A percentile compares a stretch with the other conserved stretches of the same genome.
phyloP scores from a whole-genome alignment of 2,113 vertebrate species.

The Mastomys coucha region DNA sequence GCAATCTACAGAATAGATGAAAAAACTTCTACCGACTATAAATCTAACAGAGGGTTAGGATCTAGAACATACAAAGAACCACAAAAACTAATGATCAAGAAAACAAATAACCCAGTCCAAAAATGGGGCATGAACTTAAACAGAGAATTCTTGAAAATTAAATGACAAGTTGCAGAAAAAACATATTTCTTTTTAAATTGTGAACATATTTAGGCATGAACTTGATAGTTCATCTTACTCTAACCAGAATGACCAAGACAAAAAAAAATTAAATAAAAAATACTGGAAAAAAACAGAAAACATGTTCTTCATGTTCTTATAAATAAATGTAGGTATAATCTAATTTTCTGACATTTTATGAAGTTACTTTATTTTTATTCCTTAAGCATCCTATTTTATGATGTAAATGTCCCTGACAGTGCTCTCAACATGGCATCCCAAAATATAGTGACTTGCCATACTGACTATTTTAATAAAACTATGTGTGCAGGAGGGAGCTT shows the following conservation, averaged over 20 bases:
- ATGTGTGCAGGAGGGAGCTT: not conserved
- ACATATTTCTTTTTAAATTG: not conserved
- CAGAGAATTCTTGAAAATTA: not conserved
- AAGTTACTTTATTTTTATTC: constrained; percentile 20
- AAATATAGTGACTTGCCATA: not conserved
- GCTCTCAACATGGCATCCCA: not conserved
- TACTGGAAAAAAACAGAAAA: not conserved
- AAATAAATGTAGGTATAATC: not conserved
- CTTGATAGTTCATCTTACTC: not conserved
- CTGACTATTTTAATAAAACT: not conserved
- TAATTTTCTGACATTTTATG: constrained; percentile 26
- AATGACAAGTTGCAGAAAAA: not conserved
- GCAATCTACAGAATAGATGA: not conserved
- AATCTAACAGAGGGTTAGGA: not conserved
- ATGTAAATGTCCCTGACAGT: not conserved
- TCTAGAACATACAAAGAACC: not conserved
- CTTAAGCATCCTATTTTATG: not conserved
- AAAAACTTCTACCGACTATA: not conserved
- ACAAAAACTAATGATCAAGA: not conserved
- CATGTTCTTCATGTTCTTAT: constrained; percentile 5
- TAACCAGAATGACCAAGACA: not conserved
- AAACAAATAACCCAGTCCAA: not conserved
- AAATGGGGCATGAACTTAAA: not conserved
- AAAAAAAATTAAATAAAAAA: not conserved
- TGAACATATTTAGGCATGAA: not conserved